phyloP scores from a whole-genome alignment of 2,113 vertebrate genomes.

The Pterocles gutturalis region DNA sequence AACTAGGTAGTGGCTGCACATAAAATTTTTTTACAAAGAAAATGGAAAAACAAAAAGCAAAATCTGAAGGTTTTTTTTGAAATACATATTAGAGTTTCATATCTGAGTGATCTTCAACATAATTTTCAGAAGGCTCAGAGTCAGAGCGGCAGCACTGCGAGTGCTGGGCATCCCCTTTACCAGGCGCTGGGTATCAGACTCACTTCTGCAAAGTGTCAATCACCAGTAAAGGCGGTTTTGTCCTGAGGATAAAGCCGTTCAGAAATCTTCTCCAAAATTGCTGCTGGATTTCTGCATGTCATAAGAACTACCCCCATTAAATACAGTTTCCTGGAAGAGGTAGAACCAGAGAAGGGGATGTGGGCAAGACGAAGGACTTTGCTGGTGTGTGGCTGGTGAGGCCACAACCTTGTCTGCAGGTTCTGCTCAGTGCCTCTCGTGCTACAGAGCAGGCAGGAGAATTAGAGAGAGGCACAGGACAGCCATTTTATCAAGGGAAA shows the following conservation, averaged over 20 bases:
- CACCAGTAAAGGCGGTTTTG: neutral
- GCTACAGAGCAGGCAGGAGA: neutral
- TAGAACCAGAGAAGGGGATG: neutral
- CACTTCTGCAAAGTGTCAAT: neutral
- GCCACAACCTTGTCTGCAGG: rapidly evolving
- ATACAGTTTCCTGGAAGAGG: neutral
- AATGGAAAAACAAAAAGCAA: neutral
- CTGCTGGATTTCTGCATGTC: neutral
- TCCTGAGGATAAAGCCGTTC: neutral
- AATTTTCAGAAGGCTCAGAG: neutral
- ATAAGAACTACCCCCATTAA: neutral
- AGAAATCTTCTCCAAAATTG: neutral
- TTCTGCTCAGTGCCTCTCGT: neutral
- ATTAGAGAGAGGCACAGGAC: neutral
- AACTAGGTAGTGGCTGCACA: neutral
- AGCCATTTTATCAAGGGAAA: neutral
- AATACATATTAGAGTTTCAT: neutral
- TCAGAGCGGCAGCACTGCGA: rapidly evolving
- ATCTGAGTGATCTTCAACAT: neutral
- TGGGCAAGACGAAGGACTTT: neutral
- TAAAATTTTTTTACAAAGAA: neutral
- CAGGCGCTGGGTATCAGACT: neutral
- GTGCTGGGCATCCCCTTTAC: neutral
- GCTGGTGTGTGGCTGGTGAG: neutral
- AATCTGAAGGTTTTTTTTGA: neutral